phyloP scores from a whole-genome alignment of 2,113 vertebrate genomes.

The Otus sunia region DNA sequence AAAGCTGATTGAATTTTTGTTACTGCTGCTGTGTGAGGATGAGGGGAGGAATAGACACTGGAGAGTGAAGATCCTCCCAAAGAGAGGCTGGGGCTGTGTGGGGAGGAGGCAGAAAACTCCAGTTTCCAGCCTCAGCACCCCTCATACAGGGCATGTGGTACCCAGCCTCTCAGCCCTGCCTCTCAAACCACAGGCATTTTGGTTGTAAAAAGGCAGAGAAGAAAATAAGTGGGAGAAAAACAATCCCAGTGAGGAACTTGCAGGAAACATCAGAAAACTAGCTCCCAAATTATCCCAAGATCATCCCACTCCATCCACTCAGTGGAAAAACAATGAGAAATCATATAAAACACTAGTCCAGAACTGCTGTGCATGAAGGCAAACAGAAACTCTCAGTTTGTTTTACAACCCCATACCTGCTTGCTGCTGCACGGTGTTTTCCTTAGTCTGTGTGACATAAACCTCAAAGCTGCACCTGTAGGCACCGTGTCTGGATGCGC shows the following conservation, averaged over 20 bases:
- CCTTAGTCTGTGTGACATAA: neutral
- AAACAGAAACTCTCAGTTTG: neutral
- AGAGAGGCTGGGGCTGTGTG: neutral
- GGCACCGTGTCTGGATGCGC: neutral
- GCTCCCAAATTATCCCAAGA: neutral
- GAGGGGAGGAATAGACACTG: neutral
- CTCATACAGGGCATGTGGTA: neutral
- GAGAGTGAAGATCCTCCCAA: neutral
- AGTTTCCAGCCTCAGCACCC: neutral
- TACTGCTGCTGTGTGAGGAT: rapidly evolving
- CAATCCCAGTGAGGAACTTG: neutral
- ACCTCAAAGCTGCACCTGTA: neutral
- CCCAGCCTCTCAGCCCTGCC: neutral
- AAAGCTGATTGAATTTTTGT: neutral
- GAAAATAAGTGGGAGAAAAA: neutral
- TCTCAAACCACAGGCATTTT: neutral
- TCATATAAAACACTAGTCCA: neutral
- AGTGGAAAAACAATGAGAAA: neutral
- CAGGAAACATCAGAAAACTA: neutral
- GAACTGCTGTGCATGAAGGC: neutral
- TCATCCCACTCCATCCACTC: neutral
- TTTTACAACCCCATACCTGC: neutral
- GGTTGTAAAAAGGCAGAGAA: neutral
- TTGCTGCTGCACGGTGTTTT: neutral
- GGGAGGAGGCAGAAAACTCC: neutral